These are phyloP conservation scores for Malurus elegans DNA, from an alignment of 2,113 vertebrate species.

Conservation along the genomic window DNA sequence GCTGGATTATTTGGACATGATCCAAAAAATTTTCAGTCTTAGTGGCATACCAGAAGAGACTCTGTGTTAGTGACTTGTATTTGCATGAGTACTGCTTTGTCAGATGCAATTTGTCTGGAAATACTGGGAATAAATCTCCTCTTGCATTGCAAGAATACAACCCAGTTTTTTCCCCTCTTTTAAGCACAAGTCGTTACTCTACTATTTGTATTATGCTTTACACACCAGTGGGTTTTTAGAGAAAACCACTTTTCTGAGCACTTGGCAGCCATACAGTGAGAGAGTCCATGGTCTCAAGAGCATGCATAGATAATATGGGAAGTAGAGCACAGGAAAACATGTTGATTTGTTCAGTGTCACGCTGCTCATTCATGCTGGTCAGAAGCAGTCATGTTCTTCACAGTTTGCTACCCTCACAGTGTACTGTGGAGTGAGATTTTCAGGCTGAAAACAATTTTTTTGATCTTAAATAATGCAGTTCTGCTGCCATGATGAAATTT, in stretches of 20 bases:
- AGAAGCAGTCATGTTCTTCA: background rate
- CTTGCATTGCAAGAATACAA: background rate
- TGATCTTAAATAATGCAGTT: background rate
- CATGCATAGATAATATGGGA: background rate
- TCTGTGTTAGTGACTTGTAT: background rate
- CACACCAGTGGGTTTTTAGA: background rate
- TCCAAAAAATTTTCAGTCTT: background rate
- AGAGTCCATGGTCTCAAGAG: background rate
- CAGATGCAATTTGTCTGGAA: slow-evolving; percentile 5
- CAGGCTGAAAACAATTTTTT: background rate
- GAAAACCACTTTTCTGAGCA: background rate
- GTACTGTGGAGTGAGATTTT: background rate
- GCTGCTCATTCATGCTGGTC: background rate
- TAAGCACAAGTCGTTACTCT: background rate
- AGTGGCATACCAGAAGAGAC: slow-evolving; percentile 3
- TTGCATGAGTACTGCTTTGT: slow-evolving; percentile 31
- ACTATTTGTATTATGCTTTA: background rate
- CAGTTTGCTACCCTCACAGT: background rate
- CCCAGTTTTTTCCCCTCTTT: background rate
- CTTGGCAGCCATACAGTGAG: background rate
- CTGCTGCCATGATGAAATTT: background rate
- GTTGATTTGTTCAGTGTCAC: background rate
- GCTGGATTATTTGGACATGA: background rate
- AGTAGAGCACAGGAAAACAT: background rate
- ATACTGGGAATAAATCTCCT: background rate